Conservation (phyloP, 2,888 invertebrate species). For the Elmis aenea region DNA sequence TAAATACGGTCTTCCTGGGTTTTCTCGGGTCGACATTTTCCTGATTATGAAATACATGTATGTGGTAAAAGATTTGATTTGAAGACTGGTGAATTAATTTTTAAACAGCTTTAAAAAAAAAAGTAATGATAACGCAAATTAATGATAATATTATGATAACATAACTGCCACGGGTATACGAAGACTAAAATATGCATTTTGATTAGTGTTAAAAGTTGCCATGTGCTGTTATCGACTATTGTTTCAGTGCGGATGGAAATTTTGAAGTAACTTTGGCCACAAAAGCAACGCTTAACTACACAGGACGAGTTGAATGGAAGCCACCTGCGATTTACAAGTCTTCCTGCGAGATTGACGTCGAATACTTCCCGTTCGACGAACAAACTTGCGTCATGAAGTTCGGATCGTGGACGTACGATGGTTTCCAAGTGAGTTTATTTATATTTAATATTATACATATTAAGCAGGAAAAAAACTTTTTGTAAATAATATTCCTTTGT, state of each 20-base stretch:
- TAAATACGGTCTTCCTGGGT: no score
- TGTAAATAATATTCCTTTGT: neutral
- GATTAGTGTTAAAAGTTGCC: no score
- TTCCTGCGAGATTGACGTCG: constrained; percentile 81
- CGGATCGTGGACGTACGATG: constrained; percentile 81
- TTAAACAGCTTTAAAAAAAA: no score
- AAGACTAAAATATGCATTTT: no score
- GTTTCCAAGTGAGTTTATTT: constrained; percentile 63
- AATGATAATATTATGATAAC: no score
- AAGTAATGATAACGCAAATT: no score
- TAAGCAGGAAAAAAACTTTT: neutral
- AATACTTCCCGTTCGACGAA: constrained; percentile 82
- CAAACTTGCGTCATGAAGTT: constrained; percentile 86
- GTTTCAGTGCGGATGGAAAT: constrained; percentile 72
- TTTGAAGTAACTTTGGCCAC: constrained; percentile 80
- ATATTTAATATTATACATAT: neutral
- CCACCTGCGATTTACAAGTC: constrained; percentile 92
- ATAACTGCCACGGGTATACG: no score
- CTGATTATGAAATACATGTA: no score
- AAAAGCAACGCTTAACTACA: constrained; percentile 74
- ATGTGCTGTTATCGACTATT: no score
- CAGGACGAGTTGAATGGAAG: constrained; percentile 83
- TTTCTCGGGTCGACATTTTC: no score
- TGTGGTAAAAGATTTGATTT: no score
- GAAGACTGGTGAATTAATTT: no score